phyloP scores from a whole-genome alignment of 1,140 invertebrate genomes.

The Trinorchestia longiramus region DNA sequence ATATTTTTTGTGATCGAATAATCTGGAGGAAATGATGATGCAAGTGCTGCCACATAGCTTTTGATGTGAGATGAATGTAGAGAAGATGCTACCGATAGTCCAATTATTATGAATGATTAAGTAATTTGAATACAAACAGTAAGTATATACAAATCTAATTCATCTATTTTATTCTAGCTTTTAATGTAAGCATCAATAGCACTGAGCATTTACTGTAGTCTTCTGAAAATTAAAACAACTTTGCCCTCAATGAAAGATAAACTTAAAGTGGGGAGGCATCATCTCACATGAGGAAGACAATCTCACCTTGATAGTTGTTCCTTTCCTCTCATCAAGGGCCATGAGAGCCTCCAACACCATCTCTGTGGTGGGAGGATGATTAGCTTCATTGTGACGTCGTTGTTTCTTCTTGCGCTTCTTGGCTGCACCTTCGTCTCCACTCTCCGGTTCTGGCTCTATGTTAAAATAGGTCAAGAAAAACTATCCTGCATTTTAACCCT shows the following conservation, averaged over 20 bases:
- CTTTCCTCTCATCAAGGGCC: constrained; percentile 35
- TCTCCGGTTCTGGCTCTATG: not conserved
- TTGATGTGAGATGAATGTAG: too few species aligned
- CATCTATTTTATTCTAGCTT: too few species aligned
- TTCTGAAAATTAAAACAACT: not conserved
- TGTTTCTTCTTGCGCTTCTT: not conserved
- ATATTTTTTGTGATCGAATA: too few species aligned
- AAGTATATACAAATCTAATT: too few species aligned
- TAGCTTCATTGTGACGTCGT: not conserved
- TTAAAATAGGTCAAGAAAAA: not conserved
- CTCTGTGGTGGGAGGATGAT: constrained; percentile 37
- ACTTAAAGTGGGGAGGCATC: not conserved
- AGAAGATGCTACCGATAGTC: too few species aligned
- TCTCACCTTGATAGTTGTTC: constrained; percentile 22
- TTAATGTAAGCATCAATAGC: too few species aligned
- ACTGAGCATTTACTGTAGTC: too few species aligned
- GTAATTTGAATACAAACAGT: too few species aligned
- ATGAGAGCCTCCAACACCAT: constrained; percentile 25
- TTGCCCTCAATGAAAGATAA: not conserved
- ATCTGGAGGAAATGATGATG: too few species aligned
- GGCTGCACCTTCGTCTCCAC: not conserved
- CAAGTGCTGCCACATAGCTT: too few species aligned
- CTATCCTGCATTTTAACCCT: not conserved
- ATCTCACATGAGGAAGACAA: not conserved
- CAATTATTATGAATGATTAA: too few species aligned